Evolutionary conservation across 2,113 vertebrate genomes (phyloP), one percentile per base, ranked within the genome.

Genomic region (Colaptes auratus): DNA sequence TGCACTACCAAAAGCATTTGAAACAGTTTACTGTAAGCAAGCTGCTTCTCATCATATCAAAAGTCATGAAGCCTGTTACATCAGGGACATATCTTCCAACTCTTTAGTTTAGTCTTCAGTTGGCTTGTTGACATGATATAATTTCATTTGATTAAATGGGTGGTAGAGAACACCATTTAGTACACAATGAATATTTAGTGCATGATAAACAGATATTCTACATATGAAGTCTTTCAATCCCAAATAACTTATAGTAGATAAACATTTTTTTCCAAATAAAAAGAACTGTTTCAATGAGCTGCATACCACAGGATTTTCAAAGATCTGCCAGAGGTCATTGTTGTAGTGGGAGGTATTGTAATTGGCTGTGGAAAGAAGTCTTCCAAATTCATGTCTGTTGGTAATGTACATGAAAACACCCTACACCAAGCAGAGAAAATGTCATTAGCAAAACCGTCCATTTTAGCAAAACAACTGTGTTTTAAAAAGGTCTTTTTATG

Each of bases 241-340:
- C 17, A 63, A 81, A 6, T 25, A 5, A 15, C 36, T 65, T 50
- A 17, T 12, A 35, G 72, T 3, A 61, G 0, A 67, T 3, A 61
- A 8, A 12, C 10, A 39, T 12, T 63, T 9, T 72, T 79, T 76
- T 7, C 28, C 12, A 8, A 28, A 48, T n/a, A 17, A 15, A 53
- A 84, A 33, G 11, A 74, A 63, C 8, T 30, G 5, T 82, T 77
- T 88, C 10, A 93, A 42, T 46, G 88, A 33, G 76, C 94, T 95
- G 98, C 99, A 95, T 98, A 99, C 99, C 99, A 98, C 96, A n/a
- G 99, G 99, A 97, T 99, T 99, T 98, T 99, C 98, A 98, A 99
- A 99, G 93, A 99, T 99, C 97, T 99, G 99, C 99, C 99, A 99
- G 91, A 99, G 98, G 96, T 99, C 99, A 70, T 98, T 99, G 98